A percentile compares a stretch with the other conserved stretches of the same genome.
These are phyloP conservation scores for Pangasianodon gigas DNA, from an alignment of 2,113 vertebrate species.

Conservation along the genomic window DNA sequence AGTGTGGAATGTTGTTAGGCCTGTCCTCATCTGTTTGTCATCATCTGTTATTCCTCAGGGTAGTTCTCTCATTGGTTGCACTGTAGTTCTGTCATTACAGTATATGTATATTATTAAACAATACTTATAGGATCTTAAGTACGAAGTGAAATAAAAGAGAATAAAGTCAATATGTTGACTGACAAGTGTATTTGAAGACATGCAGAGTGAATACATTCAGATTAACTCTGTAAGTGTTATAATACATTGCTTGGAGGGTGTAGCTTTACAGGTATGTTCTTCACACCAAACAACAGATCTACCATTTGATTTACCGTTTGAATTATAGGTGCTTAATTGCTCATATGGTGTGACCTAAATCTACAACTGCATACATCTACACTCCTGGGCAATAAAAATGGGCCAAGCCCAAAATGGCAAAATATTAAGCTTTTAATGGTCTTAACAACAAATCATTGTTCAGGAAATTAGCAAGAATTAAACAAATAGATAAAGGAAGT, in stretches of 20 bases:
- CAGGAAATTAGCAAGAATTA: no score
- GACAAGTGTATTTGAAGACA: background rate
- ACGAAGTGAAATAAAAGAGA: background rate
- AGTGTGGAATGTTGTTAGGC: conserved; percentile 9
- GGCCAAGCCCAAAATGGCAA: no score
- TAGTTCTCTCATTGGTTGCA: background rate
- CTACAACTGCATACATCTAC: background rate
- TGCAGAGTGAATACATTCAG: background rate
- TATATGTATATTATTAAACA: background rate
- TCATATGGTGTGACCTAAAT: background rate
- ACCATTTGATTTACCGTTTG: background rate
- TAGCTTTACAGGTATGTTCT: background rate
- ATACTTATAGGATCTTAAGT: background rate
- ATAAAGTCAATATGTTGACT: background rate
- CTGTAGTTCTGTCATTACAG: background rate
- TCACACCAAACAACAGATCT: conserved; percentile 1
- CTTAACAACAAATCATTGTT: no score
- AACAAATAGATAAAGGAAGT: no score
- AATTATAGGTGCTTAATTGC: background rate
- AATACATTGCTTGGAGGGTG: background rate
- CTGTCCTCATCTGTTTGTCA: conserved; percentile 32
- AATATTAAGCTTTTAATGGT: no score
- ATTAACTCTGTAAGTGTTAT: background rate
- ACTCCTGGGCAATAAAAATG: no score
- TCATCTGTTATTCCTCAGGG: background rate